A percentile compares a stretch with the other conserved stretches of the same genome.
Conservation (phyloP, 2,888 invertebrate species). For the Dastarcus helophoroides region DNA sequence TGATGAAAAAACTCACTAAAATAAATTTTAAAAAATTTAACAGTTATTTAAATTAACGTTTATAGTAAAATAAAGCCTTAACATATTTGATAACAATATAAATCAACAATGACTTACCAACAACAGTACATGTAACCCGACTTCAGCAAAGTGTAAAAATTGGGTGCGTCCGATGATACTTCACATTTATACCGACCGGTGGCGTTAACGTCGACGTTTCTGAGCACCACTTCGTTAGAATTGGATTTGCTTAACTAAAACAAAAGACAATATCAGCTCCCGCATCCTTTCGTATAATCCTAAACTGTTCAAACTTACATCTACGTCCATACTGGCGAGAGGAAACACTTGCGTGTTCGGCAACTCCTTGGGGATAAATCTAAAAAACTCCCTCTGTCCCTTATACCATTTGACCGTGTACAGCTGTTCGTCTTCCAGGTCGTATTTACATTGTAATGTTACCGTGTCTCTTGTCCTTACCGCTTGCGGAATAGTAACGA, state of each 20-base stretch:
- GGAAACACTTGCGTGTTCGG: conserved; percentile 65
- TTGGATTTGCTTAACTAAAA: conserved; percentile 52
- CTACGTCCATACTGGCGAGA: conserved; percentile 54
- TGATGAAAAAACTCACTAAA: no score
- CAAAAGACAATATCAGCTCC: conserved; percentile 5
- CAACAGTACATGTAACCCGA: conserved; percentile 59
- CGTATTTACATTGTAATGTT: conserved; percentile 62
- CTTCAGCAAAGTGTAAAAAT: conserved; percentile 56
- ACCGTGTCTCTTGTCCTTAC: conserved; percentile 62
- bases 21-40: no score
- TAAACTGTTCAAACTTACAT: no score
- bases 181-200: conserved; percentile 65
- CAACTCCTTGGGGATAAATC: conserved; percentile 67
- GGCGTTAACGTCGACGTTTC: conserved; percentile 56
- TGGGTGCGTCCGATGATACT: conserved; percentile 62
- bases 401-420: conserved; percentile 79
- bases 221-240: conserved; percentile 52
- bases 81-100: no score
- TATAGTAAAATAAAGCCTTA: no score
- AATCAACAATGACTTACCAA: conserved; percentile 47
- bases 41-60: no score
- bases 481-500: conserved; percentile 59
- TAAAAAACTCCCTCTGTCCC: conserved; percentile 64
- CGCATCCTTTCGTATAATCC: background rate
- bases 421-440: conserved; percentile 59